These are phyloP conservation scores for Nasonia oneida DNA, from an alignment of 2,888 invertebrate genomes.

Conservation along the genomic window DNA sequence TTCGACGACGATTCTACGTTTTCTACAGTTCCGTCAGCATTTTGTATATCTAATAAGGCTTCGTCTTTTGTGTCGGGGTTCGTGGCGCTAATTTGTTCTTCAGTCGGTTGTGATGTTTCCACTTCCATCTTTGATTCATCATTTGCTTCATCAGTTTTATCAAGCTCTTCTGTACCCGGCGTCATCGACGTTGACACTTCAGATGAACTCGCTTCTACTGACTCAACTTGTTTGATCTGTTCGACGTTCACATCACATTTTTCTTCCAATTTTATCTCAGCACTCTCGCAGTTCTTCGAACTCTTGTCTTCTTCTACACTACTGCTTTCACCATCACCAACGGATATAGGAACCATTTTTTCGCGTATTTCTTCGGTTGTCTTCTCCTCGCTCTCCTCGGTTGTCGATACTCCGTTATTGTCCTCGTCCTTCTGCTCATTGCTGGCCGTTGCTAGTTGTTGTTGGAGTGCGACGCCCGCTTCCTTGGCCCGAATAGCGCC, in stretches of 20 bases:
- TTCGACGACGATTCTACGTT: constrained; percentile 12
- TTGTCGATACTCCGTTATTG: constrained; percentile 54
- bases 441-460: background rate
- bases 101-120: background rate
- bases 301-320: constrained; percentile 10
- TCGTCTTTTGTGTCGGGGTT: constrained; percentile 16
- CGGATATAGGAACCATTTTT: constrained; percentile 55
- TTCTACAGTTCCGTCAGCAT: background rate
- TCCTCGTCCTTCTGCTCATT: constrained; percentile 58
- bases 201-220: background rate
- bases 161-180: background rate
- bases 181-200: background rate
- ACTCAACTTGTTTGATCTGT: background rate
- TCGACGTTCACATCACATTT: constrained; percentile 54
- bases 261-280: constrained; percentile 28
- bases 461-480: constrained; percentile 38
- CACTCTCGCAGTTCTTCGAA: background rate
- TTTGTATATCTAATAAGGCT: constrained; percentile 55
- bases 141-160: background rate
- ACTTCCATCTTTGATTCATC: constrained; percentile 7
- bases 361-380: constrained; percentile 39
- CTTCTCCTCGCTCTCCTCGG: constrained; percentile 19
- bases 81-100: background rate
- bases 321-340: background rate
- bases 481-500: constrained; percentile 57